Percentiles rank a stretch among this genome's conserved stretches.
phyloP scores from a whole-genome alignment of 2,797 vertebrate species.

The Anabas testudineus region DNA sequence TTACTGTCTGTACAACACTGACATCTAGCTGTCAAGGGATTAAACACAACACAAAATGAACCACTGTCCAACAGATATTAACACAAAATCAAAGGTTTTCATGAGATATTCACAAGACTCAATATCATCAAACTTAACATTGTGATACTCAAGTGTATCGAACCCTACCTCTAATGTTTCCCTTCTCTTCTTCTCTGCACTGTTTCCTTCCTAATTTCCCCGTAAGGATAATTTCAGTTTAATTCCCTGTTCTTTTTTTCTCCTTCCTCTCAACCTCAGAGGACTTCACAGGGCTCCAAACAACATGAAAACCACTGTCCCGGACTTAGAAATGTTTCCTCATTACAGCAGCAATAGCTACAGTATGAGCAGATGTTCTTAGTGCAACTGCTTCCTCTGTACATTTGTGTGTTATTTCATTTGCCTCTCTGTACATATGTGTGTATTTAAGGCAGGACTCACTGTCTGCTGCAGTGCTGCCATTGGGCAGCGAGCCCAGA shows the following conservation, averaged over 20 bases:
- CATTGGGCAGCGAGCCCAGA: constrained; percentile 91
- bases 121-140: too few relatives aligned
- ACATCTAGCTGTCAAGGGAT: too few relatives aligned
- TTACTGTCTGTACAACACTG: too few relatives aligned
- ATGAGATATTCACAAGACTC: too few relatives aligned
- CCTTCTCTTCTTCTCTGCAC: not conserved
- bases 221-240: not conserved
- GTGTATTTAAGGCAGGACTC: constrained; percentile 81
- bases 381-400: constrained; percentile 7
- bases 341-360: not conserved
- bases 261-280: not conserved
- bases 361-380: constrained; percentile 7
- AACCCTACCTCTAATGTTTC: not conserved
- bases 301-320: not conserved
- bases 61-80: too few relatives aligned
- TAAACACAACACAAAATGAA: too few relatives aligned
- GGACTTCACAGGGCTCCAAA: not conserved
- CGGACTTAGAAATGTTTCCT: not conserved
- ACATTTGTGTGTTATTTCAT: constrained; percentile 24
- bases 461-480: constrained; percentile 90
- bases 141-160: too few relatives aligned
- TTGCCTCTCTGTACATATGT: constrained; percentile 7
- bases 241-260: not conserved
- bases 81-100: too few relatives aligned
- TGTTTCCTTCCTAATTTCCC: not conserved